Percentiles rank a stretch among this genome's conserved stretches.
Evolutionary conservation across 2,888 invertebrate species (phyloP).

Genomic region (Caenorhabditis sulstoni): DNA sequence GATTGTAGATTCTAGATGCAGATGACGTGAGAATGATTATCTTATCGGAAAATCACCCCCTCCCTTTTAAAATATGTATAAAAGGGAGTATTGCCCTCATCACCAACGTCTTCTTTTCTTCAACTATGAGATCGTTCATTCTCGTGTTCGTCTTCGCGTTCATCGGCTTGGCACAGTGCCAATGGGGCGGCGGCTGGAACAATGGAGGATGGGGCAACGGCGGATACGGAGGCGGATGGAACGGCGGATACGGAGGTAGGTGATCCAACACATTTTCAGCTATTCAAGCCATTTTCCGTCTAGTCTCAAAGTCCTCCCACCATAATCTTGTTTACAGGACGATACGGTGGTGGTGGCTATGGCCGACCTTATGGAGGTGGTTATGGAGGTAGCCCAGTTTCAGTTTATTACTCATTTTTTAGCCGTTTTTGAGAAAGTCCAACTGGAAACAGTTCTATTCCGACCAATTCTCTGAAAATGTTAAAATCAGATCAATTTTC

Average conservation of each 20-base stretch:
- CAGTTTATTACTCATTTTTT: no score
- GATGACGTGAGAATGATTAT: conserved; percentile 2
- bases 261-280: background rate
- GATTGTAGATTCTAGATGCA: no score
- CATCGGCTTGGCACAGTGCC: conserved; percentile 2
- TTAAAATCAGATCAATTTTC: conserved; percentile 3
- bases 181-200: conserved; percentile 50
- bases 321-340: background rate
- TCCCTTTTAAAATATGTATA: conserved; percentile 1
- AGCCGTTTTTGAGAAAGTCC: no score
- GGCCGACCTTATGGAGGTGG: conserved; percentile 16
- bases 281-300: no score
- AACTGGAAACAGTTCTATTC: no score
- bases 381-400: conserved; percentile 10
- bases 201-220: conserved; percentile 9
- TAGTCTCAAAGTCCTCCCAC: no score
- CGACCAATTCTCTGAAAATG: background rate
- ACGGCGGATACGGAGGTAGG: background rate
- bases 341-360: conserved; percentile 21
- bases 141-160: background rate
- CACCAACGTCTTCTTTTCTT: no score
- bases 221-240: conserved; percentile 23
- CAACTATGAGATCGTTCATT: background rate
- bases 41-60: background rate
- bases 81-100: background rate